Percentiles rank a stretch among this genome's conserved stretches.
Conservation (phyloP, 2,888 invertebrate genomes). For the Hymenopus coronatus region DNA sequence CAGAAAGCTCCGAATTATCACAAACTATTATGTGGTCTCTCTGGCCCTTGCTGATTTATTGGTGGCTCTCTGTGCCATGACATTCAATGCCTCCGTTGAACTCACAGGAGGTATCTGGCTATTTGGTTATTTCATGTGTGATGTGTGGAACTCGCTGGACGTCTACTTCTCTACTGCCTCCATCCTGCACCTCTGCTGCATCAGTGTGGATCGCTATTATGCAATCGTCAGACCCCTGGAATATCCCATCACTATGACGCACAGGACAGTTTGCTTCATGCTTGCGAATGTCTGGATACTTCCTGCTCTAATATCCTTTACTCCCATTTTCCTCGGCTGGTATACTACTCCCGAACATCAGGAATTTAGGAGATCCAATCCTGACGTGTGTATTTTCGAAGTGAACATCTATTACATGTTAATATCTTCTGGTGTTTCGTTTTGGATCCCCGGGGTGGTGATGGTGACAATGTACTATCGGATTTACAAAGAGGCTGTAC, state of each 20-base stretch:
- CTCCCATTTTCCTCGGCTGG: constrained; percentile 94
- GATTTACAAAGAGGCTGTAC: constrained; percentile 79
- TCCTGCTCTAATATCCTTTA: constrained; percentile 87
- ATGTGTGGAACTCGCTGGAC: constrained; percentile 91
- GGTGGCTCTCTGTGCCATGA: constrained; percentile 89
- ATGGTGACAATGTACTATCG: constrained; percentile 91
- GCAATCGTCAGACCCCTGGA: constrained; percentile 92
- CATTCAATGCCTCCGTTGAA: constrained; percentile 87
- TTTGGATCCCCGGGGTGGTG: constrained; percentile 89
- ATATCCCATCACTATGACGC: constrained; percentile 91
- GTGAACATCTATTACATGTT: constrained; percentile 85
- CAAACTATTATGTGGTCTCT: constrained; percentile 94
- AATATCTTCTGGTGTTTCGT: constrained; percentile 85
- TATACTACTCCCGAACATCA: constrained; percentile 85
- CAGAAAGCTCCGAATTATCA: constrained; percentile 79
- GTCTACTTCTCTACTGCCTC: constrained; percentile 92
- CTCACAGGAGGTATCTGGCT: constrained; percentile 80
- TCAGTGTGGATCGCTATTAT: constrained; percentile 72
- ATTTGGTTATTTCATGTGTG: constrained; percentile 87
- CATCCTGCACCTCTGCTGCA: constrained; percentile 90
- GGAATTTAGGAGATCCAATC: constrained; percentile 57
- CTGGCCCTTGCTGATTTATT: constrained; percentile 91
- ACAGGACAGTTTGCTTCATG: constrained; percentile 76
- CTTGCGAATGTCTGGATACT: constrained; percentile 87
- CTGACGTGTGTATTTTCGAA: constrained; percentile 77